Base-by-base conservation (phyloP, 2,888 invertebrate species). In the Ormyrus labotus region DNA sequence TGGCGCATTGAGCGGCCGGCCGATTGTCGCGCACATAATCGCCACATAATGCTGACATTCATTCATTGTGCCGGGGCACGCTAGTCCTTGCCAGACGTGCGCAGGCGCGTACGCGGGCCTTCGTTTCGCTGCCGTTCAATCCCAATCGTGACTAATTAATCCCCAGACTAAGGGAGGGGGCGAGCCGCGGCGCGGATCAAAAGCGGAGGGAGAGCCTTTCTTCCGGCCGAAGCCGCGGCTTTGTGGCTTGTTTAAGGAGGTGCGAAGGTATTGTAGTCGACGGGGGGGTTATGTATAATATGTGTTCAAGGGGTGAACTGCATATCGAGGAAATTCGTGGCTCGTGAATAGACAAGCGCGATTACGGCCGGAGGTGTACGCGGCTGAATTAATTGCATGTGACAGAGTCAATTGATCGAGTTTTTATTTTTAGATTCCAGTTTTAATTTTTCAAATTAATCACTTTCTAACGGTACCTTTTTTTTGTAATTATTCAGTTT, bases 11-110 rank as follows among this genome's bases (percentile, higher is more conserved):
- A 83, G 71, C 76, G 51, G 61, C 72, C 19, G 47, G 10, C 11
- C 75, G 81, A 89, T 89, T 89, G 88, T 89, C 86, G 86, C 34
- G 51, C 85, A 85, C 85, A 87, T 88, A 89, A 89, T 89, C 88
- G 86, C 86, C 71, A 55, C 68, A 87, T 88, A 88, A 89, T 88
- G 87, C 88, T 85, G 84, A 86, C 86, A 88, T 87, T 88, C 86
- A 88, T 85, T 84, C 68, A 84, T 82, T 80, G 78, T 73, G 10
- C 51, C 79, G 81, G 82, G 82, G 82, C 85, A 85, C 84, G 77
- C 82, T 88, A 89, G 88, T 87, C 88, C 85, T 85, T 85, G 81
- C 86, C 84, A 86, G 86, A 86, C 86, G 89, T 89, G 89, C 90
- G 86, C 85, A 85, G 78, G 83, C 87, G 87, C 87, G 88, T 87